Base-by-base conservation (phyloP, 1,140 invertebrate species). In the Geopemphigus sp. region DNA sequence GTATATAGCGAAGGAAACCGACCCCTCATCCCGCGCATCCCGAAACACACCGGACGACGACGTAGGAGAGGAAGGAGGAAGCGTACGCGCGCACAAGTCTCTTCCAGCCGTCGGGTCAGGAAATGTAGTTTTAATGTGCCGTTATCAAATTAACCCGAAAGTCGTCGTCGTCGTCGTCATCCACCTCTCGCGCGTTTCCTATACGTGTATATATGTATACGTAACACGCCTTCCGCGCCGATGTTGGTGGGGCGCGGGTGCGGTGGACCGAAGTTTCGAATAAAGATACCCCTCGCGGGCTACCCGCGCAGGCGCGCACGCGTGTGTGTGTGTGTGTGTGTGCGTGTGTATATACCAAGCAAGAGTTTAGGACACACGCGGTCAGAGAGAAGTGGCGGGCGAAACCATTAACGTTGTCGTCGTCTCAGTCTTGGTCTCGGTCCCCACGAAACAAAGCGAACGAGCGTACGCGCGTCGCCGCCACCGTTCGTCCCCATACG, bases 81-180 rank as follows among this genome's bases (percentile, higher is more conserved):
- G 12, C 22, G 56, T 56, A n/a, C 29, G 73, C n/a, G 24, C 45
- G 64, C 64, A 39, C 6, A 14, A 22, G 73, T 59, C 73, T 57
- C 73, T 76, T 57, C 56, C 66, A 68, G 66, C 54, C 73, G 73
- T 57, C 73, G 73, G 73, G 73, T 76, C 73, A 76, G 73, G 73
- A 76, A 76, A 76, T 76, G 73, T 76, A 76, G 73, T 76, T 76
- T 76, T 76, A 76, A 76, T 76, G 73, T 76, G 73, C 73, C 73
- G 73, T 76, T 76, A 76, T 76, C 54, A 76, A 76, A 76, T 76
- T 76, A 76, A 76, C 73, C 73, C 73, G 32, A 76, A 76, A 76
- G 73, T 76, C 73, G 56, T 76, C 72, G 50, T 74, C 54, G 29
- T 39, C 61, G 64, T 47, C 64, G 39, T 53, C 72, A 74, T 74